Evolutionary conservation across 2,797 vertebrate species (phyloP).

Genomic region (Anguilla anguilla): DNA sequence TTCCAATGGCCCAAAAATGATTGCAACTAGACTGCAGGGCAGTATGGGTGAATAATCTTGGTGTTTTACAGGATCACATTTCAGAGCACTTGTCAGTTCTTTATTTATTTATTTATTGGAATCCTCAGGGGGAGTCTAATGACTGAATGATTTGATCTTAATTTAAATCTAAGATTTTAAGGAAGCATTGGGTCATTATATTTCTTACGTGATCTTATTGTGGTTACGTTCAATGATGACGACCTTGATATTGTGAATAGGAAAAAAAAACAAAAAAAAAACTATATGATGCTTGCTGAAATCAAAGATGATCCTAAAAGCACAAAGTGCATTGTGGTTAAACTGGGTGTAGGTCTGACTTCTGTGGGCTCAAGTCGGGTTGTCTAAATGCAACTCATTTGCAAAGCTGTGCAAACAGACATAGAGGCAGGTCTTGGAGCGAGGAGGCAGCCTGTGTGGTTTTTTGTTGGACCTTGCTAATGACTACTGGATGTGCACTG

Average conservation of each 20-base stretch:
- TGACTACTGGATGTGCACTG: background rate
- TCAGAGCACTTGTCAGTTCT: background rate
- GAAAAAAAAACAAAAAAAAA: no score
- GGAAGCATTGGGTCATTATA: no score
- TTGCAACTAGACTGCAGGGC: background rate
- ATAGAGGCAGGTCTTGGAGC: background rate
- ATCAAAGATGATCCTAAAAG: background rate
- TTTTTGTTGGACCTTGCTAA: background rate
- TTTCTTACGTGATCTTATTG: no score
- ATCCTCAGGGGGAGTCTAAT: background rate
- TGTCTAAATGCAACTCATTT: background rate
- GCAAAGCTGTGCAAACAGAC: background rate
- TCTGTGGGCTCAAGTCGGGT: background rate
- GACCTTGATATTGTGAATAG: background rate
- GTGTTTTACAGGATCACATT: background rate
- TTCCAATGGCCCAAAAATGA: background rate
- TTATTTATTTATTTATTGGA: no score
- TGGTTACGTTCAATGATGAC: background rate
- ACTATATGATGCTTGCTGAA: no score
- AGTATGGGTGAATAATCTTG: background rate
- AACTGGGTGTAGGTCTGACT: background rate
- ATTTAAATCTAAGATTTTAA: no score
- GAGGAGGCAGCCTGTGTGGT: background rate
- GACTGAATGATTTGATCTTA: no score
- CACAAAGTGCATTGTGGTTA: background rate